These are phyloP conservation scores for Heliconius charithonia DNA, from an alignment of 2,888 invertebrate species.

Conservation along the genomic window DNA sequence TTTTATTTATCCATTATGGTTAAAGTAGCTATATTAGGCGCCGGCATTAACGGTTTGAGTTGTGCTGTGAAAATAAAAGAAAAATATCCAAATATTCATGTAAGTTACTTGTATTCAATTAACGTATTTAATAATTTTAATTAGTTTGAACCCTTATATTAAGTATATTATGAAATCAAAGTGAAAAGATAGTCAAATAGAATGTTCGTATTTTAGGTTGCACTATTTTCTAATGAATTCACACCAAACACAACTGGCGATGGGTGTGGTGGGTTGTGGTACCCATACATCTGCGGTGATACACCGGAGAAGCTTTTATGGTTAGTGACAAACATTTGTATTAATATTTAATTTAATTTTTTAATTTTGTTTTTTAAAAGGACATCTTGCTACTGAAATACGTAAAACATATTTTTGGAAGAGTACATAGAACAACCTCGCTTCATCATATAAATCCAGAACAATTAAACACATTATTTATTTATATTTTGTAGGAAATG, in stretches of 20 bases:
- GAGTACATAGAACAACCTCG: no score
- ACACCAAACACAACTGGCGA: conserved; percentile 90
- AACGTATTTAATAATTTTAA: neutral
- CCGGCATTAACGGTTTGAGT: conserved; percentile 88
- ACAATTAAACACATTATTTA: neutral
- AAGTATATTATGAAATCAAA: neutral
- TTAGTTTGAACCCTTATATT: neutral
- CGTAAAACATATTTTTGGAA: no score
- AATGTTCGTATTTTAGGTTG: conserved; percentile 72
- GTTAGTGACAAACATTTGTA: conserved; percentile 64
- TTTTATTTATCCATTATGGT: conserved; percentile 50
- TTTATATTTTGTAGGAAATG: conserved; percentile 82
- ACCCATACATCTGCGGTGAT: conserved; percentile 85
- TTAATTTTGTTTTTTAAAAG: neutral
- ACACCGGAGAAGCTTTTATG: conserved; percentile 81
- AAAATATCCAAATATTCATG: conserved; percentile 73
- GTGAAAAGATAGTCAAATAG: neutral
- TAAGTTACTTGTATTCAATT: conserved; percentile 53
- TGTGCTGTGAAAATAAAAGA: conserved; percentile 87
- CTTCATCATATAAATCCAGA: no score
- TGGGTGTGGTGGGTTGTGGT: conserved; percentile 90
- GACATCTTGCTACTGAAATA: no score
- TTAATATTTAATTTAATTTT: neutral
- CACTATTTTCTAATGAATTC: conserved; percentile 86
- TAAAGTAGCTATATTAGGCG: conserved; percentile 88